A percentile compares a stretch with the other conserved stretches of the same genome.
phyloP scores from a whole-genome alignment of 2,797 vertebrate genomes.

The Myotis myotis region DNA sequence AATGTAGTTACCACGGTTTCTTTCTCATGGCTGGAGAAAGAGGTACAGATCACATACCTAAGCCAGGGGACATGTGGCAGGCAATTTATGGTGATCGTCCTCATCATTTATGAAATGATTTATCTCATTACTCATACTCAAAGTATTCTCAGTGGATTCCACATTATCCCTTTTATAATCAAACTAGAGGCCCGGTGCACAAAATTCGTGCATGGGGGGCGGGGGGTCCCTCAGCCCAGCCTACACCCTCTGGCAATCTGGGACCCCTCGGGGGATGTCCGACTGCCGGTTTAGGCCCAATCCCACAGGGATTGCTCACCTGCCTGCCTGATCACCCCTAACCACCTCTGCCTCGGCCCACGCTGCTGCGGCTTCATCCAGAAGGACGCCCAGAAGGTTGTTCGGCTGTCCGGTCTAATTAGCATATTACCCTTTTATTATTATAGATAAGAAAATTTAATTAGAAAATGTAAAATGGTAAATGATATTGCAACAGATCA shows the following conservation, averaged over 20 bases:
- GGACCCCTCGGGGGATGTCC: too few species aligned
- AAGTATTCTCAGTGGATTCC: neutral
- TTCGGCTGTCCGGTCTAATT: too few species aligned
- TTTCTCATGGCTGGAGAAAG: neutral
- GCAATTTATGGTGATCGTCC: rapidly evolving
- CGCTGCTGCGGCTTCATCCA: too few species aligned
- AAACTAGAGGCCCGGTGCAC: neutral
- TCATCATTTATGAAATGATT: neutral
- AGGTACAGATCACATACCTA: rapidly evolving
- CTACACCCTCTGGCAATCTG: too few species aligned
- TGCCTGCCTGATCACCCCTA: too few species aligned
- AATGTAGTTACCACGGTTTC: neutral
- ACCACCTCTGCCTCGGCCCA: too few species aligned
- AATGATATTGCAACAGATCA: neutral
- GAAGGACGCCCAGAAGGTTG: too few species aligned
- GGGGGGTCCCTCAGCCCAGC: too few species aligned
- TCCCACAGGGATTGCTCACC: too few species aligned
- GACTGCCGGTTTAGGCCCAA: too few species aligned
- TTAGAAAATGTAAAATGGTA: neutral
- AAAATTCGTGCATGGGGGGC: too few species aligned
- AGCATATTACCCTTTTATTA: too few species aligned
- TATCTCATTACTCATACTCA: neutral
- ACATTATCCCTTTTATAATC: neutral
- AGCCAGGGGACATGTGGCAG: rapidly evolving
- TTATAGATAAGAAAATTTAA: neutral